Conservation (phyloP, 2,797 vertebrate genomes). For the Orestias chungarensis region DNA sequence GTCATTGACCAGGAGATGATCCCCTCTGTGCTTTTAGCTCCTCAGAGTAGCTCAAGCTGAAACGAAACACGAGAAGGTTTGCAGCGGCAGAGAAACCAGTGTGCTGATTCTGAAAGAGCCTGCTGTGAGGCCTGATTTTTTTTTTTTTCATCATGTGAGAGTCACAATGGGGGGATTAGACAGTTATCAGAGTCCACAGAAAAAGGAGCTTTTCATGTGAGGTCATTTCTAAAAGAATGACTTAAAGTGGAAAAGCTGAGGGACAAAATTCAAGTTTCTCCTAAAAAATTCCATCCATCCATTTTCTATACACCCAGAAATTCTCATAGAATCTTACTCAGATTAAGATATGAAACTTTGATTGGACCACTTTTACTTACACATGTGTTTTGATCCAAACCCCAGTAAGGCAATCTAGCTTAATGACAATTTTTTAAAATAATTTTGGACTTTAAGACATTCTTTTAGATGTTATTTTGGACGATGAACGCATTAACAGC, state of each 20-base stretch:
- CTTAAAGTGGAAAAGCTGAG: background rate
- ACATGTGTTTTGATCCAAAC: no score
- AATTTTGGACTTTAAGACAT: no score
- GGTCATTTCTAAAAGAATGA: background rate
- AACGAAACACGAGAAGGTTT: conserved; percentile 18
- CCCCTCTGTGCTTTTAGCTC: conserved; percentile 23
- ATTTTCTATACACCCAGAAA: no score
- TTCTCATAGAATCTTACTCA: no score
- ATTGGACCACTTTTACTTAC: no score
- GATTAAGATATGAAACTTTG: no score
- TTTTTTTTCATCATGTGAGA: conserved; percentile 79
- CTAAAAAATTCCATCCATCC: no score
- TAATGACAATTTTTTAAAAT: no score
- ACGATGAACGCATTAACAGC: no score
- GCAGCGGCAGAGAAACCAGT: conserved; percentile 50
- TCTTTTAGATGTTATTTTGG: no score
- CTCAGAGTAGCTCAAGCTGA: conserved; percentile 17
- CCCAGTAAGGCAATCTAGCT: no score
- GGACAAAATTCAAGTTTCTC: no score
- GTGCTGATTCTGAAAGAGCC: conserved; percentile 48
- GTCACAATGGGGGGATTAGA: conserved; percentile 77
- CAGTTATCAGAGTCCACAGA: conserved; percentile 30
- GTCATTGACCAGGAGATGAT: conserved; percentile 27
- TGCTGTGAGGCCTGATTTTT: conserved; percentile 50
- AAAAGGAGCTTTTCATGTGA: conserved; percentile 25